These are phyloP conservation scores for Alca torda DNA, from an alignment of 2,797 vertebrate species.

Conservation along the genomic window DNA sequence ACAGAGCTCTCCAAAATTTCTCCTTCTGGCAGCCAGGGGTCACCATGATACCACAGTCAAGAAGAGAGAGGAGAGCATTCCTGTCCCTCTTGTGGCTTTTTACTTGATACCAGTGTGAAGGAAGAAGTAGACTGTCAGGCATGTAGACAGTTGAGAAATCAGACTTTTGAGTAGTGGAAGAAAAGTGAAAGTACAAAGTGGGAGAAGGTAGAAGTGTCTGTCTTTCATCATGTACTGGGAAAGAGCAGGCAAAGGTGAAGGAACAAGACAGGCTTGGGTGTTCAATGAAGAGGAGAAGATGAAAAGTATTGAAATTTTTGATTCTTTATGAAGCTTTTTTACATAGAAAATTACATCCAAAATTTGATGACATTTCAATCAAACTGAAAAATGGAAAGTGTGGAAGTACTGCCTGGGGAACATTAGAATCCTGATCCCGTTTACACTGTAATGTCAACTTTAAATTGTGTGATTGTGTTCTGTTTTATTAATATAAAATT, in stretches of 20 bases:
- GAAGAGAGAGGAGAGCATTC: fast-evolving
- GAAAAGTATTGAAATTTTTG: not conserved
- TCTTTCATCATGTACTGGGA: not conserved
- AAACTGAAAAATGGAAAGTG: not conserved
- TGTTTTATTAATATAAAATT: not conserved
- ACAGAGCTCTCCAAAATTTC: not conserved
- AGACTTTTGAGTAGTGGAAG: not conserved
- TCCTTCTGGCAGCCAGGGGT: not conserved
- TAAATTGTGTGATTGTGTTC: not conserved
- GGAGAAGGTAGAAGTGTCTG: not conserved
- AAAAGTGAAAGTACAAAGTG: not conserved
- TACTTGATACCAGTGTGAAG: not conserved
- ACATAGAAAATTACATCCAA: not conserved
- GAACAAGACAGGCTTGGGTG: not conserved
- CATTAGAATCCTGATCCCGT: not conserved
- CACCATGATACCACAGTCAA: not conserved
- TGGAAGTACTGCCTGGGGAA: not conserved
- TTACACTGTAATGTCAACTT: not conserved
- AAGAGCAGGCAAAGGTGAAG: not conserved
- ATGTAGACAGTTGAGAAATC: not conserved
- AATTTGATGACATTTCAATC: not conserved
- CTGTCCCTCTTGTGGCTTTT: not conserved
- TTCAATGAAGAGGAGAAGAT: not conserved
- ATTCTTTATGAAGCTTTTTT: not conserved
- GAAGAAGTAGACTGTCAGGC: not conserved